Evolutionary conservation across 2,797 vertebrate species (phyloP), one percentile per base, ranked within the genome.

Genomic region (Acrossocheilus fasciatus): DNA sequence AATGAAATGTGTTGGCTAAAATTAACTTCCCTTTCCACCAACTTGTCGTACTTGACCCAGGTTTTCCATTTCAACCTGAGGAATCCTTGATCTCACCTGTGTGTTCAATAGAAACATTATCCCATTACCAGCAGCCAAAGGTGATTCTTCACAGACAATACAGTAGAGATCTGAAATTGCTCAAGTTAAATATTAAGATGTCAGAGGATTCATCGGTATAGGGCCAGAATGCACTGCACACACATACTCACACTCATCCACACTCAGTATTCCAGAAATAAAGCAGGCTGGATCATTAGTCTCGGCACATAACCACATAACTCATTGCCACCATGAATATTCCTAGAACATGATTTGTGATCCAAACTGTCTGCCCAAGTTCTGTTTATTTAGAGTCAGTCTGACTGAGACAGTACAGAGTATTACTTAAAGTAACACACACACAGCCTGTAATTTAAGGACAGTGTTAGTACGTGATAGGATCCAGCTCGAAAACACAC

Each of bases 351-450:
- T 86, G 66, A 84, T 78, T 72, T 81, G 84, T 47, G 69, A 82
- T 47, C 79, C 68, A 80, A 80, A 59, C 91, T 92, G 88, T 92
- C 94, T 93, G 87, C 93, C 91, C 90, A 92, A 89, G 92, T 92
- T 91, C 92, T 92, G 93, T 87, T 92, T 92, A 93, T 91, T 90
- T 89, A 62, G 90, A 92, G 91, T 92, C 92, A 85, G 79, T 86
- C 92, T 92, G 93, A 91, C 91, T 93, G 86, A 89, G 92, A 92
- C 91, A 92, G 91, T 92, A 90, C 93, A 93, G 47, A 90, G 92
- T 79, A 93, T 93, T 89, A 89, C 92, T 92, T 92, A 70, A 94
- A 95, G 95, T 95, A 95, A 94, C 92, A 94, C 91, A 68, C 36
- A 45, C 59, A 43, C 68, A 45, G 85, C 91, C 92, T 93, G 92